phyloP scores from a whole-genome alignment of 2,888 invertebrate genomes.

The Empis livida region DNA sequence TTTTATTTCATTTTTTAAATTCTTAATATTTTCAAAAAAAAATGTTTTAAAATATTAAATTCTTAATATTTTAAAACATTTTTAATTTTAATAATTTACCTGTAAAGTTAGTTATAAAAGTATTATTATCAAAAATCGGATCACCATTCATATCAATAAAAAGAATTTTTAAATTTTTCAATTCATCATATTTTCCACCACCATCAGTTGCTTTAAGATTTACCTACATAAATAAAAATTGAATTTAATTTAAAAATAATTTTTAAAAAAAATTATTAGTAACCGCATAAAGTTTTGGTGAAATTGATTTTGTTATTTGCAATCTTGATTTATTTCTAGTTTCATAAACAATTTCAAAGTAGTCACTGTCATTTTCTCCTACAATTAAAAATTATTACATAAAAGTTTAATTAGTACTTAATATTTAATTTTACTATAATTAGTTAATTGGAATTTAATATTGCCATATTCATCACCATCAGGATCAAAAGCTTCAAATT shows the following conservation, averaged over 20 bases:
- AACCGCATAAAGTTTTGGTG: constrained; percentile 16
- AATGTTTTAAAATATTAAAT: too few species aligned
- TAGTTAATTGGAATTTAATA: constrained; percentile 35
- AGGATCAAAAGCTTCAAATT: constrained; percentile 41
- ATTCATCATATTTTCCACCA: constrained; percentile 19
- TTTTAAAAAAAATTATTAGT: background rate
- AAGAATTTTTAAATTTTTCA: constrained; percentile 28
- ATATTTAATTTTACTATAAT: background rate
- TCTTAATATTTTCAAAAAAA: too few species aligned
- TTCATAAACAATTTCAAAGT: constrained; percentile 16
- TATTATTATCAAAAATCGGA: constrained; percentile 31
- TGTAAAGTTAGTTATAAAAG: constrained; percentile 17
- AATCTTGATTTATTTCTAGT: constrained; percentile 14
- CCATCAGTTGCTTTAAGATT: constrained; percentile 40
- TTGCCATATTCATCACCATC: constrained; percentile 44
- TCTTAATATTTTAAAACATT: constrained; percentile 14
- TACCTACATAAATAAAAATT: constrained; percentile 27
- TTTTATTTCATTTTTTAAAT: background rate
- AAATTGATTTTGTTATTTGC: constrained; percentile 10
- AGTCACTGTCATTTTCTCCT: constrained; percentile 15
- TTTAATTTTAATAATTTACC: constrained; percentile 11
- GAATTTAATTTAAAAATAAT: constrained; percentile 3
- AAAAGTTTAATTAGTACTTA: too few species aligned
- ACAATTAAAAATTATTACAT: background rate
- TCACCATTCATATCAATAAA: constrained; percentile 39